Conservation (phyloP, 2,888 invertebrate genomes). For the Tetheella fluctuosa region DNA sequence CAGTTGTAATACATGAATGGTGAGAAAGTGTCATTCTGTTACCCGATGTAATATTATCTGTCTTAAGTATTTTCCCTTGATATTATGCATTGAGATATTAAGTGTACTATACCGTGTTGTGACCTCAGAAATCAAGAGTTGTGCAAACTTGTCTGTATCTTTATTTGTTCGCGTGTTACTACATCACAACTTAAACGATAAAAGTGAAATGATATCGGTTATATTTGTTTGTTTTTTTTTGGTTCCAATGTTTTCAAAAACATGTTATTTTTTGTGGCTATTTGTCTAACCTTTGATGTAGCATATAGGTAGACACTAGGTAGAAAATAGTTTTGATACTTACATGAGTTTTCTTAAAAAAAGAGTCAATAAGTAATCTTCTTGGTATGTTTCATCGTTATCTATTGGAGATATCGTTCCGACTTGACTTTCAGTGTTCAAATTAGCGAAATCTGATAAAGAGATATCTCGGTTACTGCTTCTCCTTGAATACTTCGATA, state of each 20-base stretch:
- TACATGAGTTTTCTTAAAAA: neutral
- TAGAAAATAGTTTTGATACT: too few relatives aligned
- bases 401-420: neutral
- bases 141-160: slow-evolving; percentile 6
- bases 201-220: slow-evolving; percentile 4
- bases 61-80: neutral
- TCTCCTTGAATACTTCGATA: neutral
- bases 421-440: neutral
- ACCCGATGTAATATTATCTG: slow-evolving; percentile 6
- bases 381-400: neutral
- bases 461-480: neutral
- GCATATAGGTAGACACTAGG: neutral
- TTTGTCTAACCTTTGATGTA: neutral
- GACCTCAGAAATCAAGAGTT: slow-evolving; percentile 7
- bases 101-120: neutral
- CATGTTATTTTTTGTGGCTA: neutral
- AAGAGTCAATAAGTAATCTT: too few relatives aligned
- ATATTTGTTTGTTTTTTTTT: neutral
- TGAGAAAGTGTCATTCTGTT: neutral
- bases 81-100: neutral
- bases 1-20: neutral
- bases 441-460: neutral
- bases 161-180: neutral
- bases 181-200: slow-evolving; percentile 1
- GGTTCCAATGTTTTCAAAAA: neutral